These are phyloP conservation scores for Dicroscelio sp. DNA, from an alignment of 2,888 invertebrate species.

Conservation along the genomic window DNA sequence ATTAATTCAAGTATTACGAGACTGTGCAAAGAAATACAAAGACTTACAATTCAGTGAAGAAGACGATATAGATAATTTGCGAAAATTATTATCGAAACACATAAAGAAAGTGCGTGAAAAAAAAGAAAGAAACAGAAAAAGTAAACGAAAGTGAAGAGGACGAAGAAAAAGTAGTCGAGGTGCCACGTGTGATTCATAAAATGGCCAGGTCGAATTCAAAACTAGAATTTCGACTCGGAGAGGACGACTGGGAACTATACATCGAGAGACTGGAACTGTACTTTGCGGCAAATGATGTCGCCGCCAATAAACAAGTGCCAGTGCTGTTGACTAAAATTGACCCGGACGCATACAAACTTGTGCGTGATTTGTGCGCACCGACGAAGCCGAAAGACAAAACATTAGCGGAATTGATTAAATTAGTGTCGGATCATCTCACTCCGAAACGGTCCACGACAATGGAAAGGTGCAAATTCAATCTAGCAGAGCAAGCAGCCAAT, in stretches of 20 bases:
- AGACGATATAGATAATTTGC: background rate
- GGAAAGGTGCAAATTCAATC: slow-evolving; percentile 61
- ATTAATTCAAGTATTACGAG: background rate
- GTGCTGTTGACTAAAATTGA: slow-evolving; percentile 63
- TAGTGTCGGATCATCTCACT: slow-evolving; percentile 70
- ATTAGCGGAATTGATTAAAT: slow-evolving; percentile 70
- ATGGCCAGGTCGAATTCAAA: background rate
- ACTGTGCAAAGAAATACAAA: background rate
- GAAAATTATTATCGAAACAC: background rate
- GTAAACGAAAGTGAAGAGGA: background rate
- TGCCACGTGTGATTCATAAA: no score
- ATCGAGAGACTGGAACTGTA: slow-evolving; percentile 64
- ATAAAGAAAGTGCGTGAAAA: background rate
- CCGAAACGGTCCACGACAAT: slow-evolving; percentile 73
- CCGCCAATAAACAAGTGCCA: slow-evolving; percentile 70
- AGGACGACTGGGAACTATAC: slow-evolving; percentile 67
- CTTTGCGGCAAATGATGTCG: slow-evolving; percentile 76
- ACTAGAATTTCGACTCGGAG: slow-evolving; percentile 7
- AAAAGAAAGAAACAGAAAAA: background rate
- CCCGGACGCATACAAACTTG: slow-evolving; percentile 56
- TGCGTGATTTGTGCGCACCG: slow-evolving; percentile 77
- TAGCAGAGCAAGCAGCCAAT: slow-evolving; percentile 28
- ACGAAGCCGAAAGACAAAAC: slow-evolving; percentile 64
- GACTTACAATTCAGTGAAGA: background rate
- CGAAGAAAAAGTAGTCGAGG: background rate